Conservation (phyloP, 2,113 vertebrate species). For the Vimba vimba region DNA sequence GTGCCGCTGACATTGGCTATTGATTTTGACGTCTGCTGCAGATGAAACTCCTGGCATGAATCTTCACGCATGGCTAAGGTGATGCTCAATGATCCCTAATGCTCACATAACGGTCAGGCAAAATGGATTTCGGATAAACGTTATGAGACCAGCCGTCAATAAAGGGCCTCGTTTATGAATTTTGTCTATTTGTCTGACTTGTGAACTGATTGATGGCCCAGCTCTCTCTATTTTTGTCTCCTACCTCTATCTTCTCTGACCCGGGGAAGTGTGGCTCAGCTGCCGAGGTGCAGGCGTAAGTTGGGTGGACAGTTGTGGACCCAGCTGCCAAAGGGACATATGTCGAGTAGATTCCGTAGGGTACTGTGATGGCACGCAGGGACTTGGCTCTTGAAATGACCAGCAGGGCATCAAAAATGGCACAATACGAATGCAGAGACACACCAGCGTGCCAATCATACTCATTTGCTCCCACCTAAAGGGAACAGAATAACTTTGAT, state of each 20-base stretch:
- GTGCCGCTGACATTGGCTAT: conserved; percentile 54
- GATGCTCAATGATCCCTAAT: conserved; percentile 61
- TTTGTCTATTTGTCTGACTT: conserved; percentile 49
- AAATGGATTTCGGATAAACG: conserved; percentile 66
- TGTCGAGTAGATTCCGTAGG: conserved; percentile 53
- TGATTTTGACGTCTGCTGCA: conserved; percentile 61
- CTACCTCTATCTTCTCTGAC: conserved; percentile 9
- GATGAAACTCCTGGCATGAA: conserved; percentile 57
- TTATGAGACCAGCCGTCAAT: conserved; percentile 57
- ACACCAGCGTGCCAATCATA: conserved; percentile 31
- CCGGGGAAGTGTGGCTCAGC: conserved; percentile 52
- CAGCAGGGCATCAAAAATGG: conserved; percentile 31
- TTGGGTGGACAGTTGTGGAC: conserved; percentile 52
- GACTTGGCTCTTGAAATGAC: conserved; percentile 42
- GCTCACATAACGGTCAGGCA: conserved; percentile 59
- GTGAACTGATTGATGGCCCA: conserved; percentile 35
- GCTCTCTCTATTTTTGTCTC: conserved; percentile 39
- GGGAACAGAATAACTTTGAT: neutral
- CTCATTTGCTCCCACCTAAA: conserved; percentile 24
- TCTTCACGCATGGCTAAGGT: conserved; percentile 54
- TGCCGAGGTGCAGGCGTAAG: conserved; percentile 37
- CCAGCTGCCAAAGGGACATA: conserved; percentile 57
- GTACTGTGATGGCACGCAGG: conserved; percentile 38
- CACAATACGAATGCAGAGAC: conserved; percentile 35
- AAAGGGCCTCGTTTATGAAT: conserved; percentile 63